Base-by-base conservation (phyloP, 1,140 invertebrate genomes). In the Rhizoglyphus robini region DNA sequence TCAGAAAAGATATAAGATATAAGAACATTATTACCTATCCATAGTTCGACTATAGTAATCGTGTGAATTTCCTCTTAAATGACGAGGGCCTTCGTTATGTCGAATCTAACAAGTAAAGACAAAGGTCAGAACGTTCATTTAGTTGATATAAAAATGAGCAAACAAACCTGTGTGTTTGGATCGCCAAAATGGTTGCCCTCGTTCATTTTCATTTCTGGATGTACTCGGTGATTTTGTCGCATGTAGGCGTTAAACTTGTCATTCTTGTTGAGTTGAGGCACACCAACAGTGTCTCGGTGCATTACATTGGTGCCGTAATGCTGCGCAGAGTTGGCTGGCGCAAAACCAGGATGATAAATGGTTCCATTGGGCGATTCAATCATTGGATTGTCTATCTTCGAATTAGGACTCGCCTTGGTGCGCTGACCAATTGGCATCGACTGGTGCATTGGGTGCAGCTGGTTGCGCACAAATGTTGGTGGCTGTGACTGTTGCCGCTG, bases 1-100 rank as follows among this genome's bases (percentile, higher is more conserved):
- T 65, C 18, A 3, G 46, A 31, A 63, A 63, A 5, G 47, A 23
- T 32, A 60, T 34, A 18, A 47, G 30, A 34, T 60, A 47, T 25
- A 46, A 63, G 23, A 46, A 63, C 41, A n/a, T n/a, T n/a, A n/a
- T 60, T 54, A 63, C 61, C 61, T 63, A 5, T 63, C 61, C 61
- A 63, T 63, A 18, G 61, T 13, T n/a, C 41, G 61, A 46, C 48
- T 25, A 29, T 63, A 63, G 20, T 46, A 46, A 25, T 63, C 61
- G 13, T 63, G 41, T 2, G 61, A 63, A 63, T 63, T 63, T 20
- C 48, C 32, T 47, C 61, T 27, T 29, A 63, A 62, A 49, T 63
- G 61, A 23, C 61, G 51, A 63, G 61, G 61, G 4, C 32, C 27
- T 13, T 30, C 36, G 5, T 23, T 11, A 58, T 49, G 58, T 20